Base-by-base conservation (phyloP, 2,888 invertebrate genomes). In the Pseudolycoriella hygida region DNA sequence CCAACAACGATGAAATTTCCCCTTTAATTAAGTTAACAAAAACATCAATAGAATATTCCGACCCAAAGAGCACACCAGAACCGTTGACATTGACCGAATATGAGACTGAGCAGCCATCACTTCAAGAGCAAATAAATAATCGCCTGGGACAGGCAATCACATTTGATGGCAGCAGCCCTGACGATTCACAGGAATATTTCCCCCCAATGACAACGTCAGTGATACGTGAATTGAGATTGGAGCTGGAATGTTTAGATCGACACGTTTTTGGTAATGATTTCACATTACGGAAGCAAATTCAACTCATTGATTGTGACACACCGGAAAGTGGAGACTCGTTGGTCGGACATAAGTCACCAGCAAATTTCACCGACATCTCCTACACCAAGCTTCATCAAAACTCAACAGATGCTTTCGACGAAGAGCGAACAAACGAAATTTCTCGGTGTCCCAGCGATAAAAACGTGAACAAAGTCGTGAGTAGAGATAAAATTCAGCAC, bases 141-240 rank as follows among this genome's bases (percentile, higher is more conserved):
- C 25, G 25, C 25, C 34, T 34, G 4, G 34, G 15, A 34, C 34
- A 25, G 4, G 25, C 25, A 25, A 25, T 25, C 25, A 25, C 25
- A 25, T 43, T 72, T 50, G 74, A 76, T 47, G 74, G 75, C 42
- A 75, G 74, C 53, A 84, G 84, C 50, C 82, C 83, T 0, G 84
- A 85, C 53, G 84, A 86, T 60, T 79, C 80, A 2, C 80, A 83
- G 53, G 82, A 82, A 57, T 87, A 86, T 59, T 83, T 82, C 57
- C 86, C 87, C 2, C 86, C 87, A 2, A 81, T 89, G 78, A 84
- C 85, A 1, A 87, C 85, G 3, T 84, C 87, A 2, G 83, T 87
- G 68, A 87, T 87, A 1, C 73, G 85, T 54, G 87, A 88, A 59
- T 64, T 88, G 54, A 73, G 81, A 54, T 69, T 87, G 42, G 87